phyloP scores from a whole-genome alignment of 2,888 invertebrate species.

The Andricus quercusramuli region DNA sequence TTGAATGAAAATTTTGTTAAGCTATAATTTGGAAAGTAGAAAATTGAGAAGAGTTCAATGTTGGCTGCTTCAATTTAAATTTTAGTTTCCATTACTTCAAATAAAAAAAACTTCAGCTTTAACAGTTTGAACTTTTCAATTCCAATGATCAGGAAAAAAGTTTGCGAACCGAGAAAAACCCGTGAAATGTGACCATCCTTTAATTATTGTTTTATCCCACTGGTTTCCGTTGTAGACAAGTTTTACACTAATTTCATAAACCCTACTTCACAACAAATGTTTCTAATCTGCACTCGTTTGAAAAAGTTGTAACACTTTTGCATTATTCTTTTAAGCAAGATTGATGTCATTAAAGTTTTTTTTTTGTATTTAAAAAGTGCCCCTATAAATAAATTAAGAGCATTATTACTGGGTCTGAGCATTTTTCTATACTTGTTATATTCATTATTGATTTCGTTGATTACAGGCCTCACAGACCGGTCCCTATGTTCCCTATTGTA shows the following conservation, averaged over 20 bases:
- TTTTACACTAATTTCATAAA: background rate
- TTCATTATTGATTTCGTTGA: background rate
- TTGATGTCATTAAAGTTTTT: background rate
- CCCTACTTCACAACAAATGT: background rate
- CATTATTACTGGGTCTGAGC: background rate
- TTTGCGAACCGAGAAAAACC: too few species aligned
- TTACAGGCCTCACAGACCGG: background rate
- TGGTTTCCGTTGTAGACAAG: constrained; percentile 12
- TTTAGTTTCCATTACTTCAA: too few species aligned
- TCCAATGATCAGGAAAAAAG: too few species aligned
- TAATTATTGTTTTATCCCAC: background rate
- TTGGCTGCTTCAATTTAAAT: too few species aligned
- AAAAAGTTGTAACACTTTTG: background rate
- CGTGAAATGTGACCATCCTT: too few species aligned
- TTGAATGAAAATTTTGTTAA: too few species aligned
- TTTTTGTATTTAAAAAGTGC: background rate
- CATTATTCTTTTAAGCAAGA: background rate
- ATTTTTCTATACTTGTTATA: background rate
- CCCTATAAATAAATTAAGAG: too few species aligned
- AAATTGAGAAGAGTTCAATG: too few species aligned
- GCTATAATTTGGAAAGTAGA: too few species aligned
- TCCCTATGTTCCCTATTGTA: too few species aligned
- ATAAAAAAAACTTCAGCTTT: too few species aligned
- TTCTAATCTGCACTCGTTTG: background rate
- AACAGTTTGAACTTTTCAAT: too few species aligned